phyloP scores from a whole-genome alignment of 2,113 vertebrate species.

The Festucalex cinctus region DNA sequence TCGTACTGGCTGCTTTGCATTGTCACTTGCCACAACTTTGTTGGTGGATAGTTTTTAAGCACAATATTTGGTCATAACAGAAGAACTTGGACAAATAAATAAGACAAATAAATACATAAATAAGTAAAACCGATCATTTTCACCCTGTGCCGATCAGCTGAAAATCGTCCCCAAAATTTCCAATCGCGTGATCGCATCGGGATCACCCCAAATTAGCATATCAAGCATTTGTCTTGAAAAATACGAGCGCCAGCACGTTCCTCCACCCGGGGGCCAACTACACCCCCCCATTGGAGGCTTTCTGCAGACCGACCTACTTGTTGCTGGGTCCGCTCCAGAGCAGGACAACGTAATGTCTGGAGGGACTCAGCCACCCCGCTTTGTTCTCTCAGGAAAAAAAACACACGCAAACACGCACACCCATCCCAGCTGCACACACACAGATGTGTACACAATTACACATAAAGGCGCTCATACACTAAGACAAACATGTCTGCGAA shows the following conservation, averaged over 20 bases:
- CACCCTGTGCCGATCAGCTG: not conserved
- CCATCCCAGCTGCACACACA: not conserved
- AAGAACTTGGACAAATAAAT: no score
- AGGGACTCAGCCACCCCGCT: conserved; percentile 47
- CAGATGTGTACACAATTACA: conserved; percentile 1
- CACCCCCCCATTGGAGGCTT: conserved; percentile 41
- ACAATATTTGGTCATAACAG: no score
- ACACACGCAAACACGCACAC: conserved; percentile 12
- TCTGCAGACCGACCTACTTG: conserved; percentile 70
- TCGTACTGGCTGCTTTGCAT: no score
- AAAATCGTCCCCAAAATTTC: not conserved
- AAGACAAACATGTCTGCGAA: conserved; percentile 9
- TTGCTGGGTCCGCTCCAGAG: conserved; percentile 54
- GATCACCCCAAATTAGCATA: not conserved
- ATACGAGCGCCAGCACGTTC: conserved; percentile 39
- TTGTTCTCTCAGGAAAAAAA: conserved; percentile 54
- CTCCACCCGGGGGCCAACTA: conserved; percentile 28
- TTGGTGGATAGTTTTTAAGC: no score
- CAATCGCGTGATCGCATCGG: not conserved
- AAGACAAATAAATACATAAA: no score
- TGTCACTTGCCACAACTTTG: no score
- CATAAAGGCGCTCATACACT: not conserved
- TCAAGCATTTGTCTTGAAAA: not conserved
- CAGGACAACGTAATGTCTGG: conserved; percentile 68
- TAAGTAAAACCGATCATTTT: no score